Evolutionary conservation across 2,797 vertebrate species (phyloP).

Genomic region (Scarus forsteni): DNA sequence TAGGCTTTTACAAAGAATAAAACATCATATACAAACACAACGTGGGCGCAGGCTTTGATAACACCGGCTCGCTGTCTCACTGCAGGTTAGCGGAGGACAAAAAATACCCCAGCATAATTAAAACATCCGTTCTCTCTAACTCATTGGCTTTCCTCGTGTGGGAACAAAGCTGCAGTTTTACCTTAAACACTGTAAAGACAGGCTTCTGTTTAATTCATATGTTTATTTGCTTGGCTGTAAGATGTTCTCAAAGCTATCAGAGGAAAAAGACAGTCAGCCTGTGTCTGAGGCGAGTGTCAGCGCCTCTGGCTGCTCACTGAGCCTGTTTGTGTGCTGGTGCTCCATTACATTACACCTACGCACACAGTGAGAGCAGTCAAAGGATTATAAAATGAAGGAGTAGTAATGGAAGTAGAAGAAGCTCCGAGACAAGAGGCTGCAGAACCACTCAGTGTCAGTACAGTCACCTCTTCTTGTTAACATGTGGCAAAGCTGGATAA

Average conservation of each 20-base stretch:
- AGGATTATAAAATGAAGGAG: conserved; percentile 74
- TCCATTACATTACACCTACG: conserved; percentile 73
- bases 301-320: conserved; percentile 55
- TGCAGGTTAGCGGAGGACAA: neutral
- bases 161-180: conserved; percentile 14
- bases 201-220: conserved; percentile 15
- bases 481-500: conserved; percentile 33
- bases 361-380: conserved; percentile 61
- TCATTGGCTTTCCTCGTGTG: neutral
- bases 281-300: conserved; percentile 51
- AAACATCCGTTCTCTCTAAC: neutral
- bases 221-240: neutral
- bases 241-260: conserved; percentile 39
- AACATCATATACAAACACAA: neutral
- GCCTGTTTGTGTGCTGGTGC: conserved; percentile 53
- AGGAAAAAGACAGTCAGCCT: conserved; percentile 30
- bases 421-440: conserved; percentile 51
- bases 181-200: conserved; percentile 17
- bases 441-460: conserved; percentile 15
- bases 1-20: neutral
- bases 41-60: conserved; percentile 1
- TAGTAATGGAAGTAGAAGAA: conserved; percentile 54
- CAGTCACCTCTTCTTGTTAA: conserved; percentile 21
- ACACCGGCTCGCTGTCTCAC: neutral
- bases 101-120: neutral